These are phyloP conservation scores for Aphidius colemani DNA, from an alignment of 2,888 invertebrate species.

Conservation along the genomic window DNA sequence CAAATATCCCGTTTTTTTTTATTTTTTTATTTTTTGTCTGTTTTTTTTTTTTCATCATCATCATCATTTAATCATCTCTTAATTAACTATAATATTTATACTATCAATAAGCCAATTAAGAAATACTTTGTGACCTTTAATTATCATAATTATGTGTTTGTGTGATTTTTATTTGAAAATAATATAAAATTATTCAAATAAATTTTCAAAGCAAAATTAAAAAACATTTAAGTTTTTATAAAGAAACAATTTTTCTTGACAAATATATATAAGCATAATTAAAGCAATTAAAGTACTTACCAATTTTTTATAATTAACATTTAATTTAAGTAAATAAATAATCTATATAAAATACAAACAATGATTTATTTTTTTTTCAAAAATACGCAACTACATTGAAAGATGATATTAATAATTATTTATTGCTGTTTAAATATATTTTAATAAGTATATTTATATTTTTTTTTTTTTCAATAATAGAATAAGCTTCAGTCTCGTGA, in stretches of 20 bases:
- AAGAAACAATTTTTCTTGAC: not conserved
- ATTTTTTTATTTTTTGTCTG: not conserved
- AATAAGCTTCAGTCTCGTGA: slow-evolving; percentile 18
- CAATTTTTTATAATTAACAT: not conserved
- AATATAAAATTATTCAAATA: slow-evolving; percentile 18
- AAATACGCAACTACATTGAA: slow-evolving; percentile 45
- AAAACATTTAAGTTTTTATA: no score
- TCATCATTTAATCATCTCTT: no score
- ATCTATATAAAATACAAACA: slow-evolving; percentile 52
- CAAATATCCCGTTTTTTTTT: slow-evolving; percentile 31
- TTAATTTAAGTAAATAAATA: slow-evolving; percentile 38
- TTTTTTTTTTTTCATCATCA: no score
- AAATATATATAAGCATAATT: no score
- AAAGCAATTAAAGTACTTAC: no score
- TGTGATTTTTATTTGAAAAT: slow-evolving; percentile 19
- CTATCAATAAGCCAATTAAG: slow-evolving; percentile 13
- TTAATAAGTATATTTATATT: slow-evolving; percentile 38
- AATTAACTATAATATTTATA: no score
- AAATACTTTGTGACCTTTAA: slow-evolving; percentile 36
- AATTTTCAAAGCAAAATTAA: slow-evolving; percentile 1
- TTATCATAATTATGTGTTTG: slow-evolving; percentile 25
- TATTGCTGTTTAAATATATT: slow-evolving; percentile 12
- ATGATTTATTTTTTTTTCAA: slow-evolving; percentile 53
- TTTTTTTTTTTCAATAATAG: slow-evolving; percentile 18
- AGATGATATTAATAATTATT: slow-evolving; percentile 33